Evolutionary conservation across 2,113 vertebrate genomes (phyloP), one percentile per base, ranked within the genome.

Genomic region (Nibea coibor): DNA sequence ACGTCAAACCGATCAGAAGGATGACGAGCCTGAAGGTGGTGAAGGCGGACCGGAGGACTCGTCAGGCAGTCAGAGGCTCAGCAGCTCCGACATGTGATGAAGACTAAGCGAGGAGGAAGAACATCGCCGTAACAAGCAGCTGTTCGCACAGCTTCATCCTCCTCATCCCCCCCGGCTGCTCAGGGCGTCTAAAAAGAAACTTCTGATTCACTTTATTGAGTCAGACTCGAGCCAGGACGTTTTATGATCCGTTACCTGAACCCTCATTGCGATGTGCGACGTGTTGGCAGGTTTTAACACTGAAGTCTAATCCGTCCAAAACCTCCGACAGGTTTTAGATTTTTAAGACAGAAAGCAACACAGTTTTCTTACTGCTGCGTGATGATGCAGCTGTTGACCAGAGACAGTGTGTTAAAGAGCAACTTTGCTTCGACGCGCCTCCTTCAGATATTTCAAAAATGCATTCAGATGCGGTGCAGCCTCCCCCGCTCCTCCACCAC

Each of bases 121-220:
- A 75, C 47, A 87, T 87, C n/a, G 2, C 1, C 0, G 53, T 83
- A 81, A 87, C 67, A 12, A 85, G 73, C 89, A 78, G 79, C 66
- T 76, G 51, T 10, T 39, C 48, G 15, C 35, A 28, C 54, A 1
- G 39, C 53, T 53, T 68, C 48, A 10, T 78, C 62, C 31, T 66
- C 24, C 43, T 56, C 8, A 4, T 71, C 53, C 61, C 68, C 39
- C 45, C n/a, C 22, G n/a, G 39, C 51, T 53, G 45, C 59, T 75
- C 57, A 28, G 24, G 53, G 47, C 42, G 1, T 57, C 19, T 39
- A 39, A 39, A 39, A 39, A 39, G 35, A 39, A 39, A 39, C 35
- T 7, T 43, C 56, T 53, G 31, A 24, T 24, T 42, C 28, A 5
- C 68, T 45, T 58, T 12, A 5, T 48, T 59, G 14, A 47, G 28